Conservation (phyloP, 2,888 invertebrate species). For the Xanthia icteritia region DNA sequence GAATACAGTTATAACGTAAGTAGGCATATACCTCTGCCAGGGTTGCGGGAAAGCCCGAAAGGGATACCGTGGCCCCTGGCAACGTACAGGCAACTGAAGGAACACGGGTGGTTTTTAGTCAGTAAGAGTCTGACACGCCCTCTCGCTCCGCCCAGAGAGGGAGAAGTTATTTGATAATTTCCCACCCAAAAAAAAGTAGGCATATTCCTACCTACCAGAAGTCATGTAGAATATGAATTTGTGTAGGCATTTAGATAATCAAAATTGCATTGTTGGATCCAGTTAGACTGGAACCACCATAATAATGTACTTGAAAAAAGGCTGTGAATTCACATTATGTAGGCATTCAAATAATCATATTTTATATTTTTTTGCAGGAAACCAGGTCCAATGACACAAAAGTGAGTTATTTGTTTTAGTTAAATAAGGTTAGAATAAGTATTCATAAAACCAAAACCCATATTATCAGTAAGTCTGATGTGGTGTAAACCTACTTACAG, state of each 20-base stretch:
- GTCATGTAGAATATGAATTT: too few relatives aligned
- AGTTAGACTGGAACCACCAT: not conserved
- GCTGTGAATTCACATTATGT: not conserved
- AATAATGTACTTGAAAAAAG: not conserved
- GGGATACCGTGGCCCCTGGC: too few relatives aligned
- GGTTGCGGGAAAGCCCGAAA: too few relatives aligned
- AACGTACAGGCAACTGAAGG: too few relatives aligned
- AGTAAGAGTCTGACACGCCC: too few relatives aligned
- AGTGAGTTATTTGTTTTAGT: conserved; percentile 23
- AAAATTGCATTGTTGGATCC: not conserved
- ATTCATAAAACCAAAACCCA: not conserved
- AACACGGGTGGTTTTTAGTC: too few relatives aligned
- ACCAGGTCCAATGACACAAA: conserved; percentile 18
- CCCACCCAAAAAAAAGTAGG: too few relatives aligned
- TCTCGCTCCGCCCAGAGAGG: too few relatives aligned
- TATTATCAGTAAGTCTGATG: not conserved
- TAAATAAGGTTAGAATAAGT: not conserved
- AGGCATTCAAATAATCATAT: not conserved
- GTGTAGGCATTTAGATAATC: not conserved
- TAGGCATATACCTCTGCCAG: too few relatives aligned
- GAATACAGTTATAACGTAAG: not conserved
- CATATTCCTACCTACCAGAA: too few relatives aligned
- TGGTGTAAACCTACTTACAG: conserved; percentile 67
- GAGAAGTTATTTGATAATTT: too few relatives aligned
- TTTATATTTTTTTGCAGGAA: conserved; percentile 19